Conservation (phyloP, 1,140 invertebrate species). For the Delia radicum region DNA sequence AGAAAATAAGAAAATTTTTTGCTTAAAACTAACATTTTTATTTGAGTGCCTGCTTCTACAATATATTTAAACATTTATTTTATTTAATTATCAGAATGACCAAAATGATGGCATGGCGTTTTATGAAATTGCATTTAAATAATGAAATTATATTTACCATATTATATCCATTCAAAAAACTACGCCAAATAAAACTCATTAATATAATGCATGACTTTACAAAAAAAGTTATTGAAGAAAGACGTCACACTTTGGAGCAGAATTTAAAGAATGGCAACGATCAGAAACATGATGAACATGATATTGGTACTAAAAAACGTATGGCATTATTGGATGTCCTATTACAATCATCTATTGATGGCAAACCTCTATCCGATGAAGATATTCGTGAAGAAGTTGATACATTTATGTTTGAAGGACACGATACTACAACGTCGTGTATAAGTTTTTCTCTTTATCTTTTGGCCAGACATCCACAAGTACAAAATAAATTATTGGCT, state of each 20-base stretch:
- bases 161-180: slow-evolving; percentile 51
- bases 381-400: slow-evolving; percentile 70
- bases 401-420: slow-evolving; percentile 69
- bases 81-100: slow-evolving; percentile 37
- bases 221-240: slow-evolving; percentile 58
- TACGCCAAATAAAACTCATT: slow-evolving; percentile 60
- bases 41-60: too few species aligned
- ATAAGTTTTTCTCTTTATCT: slow-evolving; percentile 39
- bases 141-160: slow-evolving; percentile 42
- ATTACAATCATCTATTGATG: slow-evolving; percentile 60
- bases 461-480: slow-evolving; percentile 38
- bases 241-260: slow-evolving; percentile 45
- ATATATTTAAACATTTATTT: neutral
- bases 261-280: slow-evolving; percentile 31
- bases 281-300: neutral
- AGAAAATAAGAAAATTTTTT: too few species aligned
- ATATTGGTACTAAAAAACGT: slow-evolving; percentile 55
- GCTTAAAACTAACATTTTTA: too few species aligned
- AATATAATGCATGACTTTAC: slow-evolving; percentile 70
- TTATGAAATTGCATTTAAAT: slow-evolving; percentile 37
- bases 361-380: slow-evolving; percentile 59
- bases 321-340: slow-evolving; percentile 72
- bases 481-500: slow-evolving; percentile 43
- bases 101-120: slow-evolving; percentile 39
- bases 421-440: slow-evolving; percentile 49